These are phyloP conservation scores for Chironomus riparius DNA, from an alignment of 2,888 invertebrate species.

Conservation along the genomic window DNA sequence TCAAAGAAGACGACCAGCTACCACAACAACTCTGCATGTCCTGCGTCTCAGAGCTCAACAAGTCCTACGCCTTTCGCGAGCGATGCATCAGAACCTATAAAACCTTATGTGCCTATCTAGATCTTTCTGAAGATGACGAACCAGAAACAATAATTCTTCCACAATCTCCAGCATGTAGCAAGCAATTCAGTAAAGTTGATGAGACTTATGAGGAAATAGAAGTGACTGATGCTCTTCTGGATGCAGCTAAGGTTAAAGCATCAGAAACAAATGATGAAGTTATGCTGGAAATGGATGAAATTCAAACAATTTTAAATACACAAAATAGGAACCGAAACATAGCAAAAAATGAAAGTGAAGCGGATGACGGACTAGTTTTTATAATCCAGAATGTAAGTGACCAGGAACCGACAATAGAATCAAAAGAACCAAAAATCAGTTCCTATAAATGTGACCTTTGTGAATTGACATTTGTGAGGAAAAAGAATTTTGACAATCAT, in stretches of 20 bases:
- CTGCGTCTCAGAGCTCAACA: slow-evolving; percentile 11
- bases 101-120: slow-evolving; percentile 1
- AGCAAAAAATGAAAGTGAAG: not conserved
- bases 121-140: not conserved
- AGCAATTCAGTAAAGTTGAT: not conserved
- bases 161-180: not conserved
- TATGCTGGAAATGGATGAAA: slow-evolving; percentile 3
- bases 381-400: not conserved
- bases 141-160: not conserved
- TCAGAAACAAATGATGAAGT: not conserved
- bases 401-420: not conserved
- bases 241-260: not conserved
- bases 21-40: not conserved
- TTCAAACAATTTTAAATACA: not conserved
- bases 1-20: slow-evolving; percentile 2
- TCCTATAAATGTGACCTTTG: slow-evolving; percentile 44
- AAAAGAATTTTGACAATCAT: slow-evolving; percentile 48
- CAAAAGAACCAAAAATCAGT: not conserved
- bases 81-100: not conserved
- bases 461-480: slow-evolving; percentile 47
- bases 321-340: not conserved
- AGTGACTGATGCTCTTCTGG: not conserved
- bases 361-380: not conserved
- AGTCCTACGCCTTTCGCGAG: slow-evolving; percentile 5
- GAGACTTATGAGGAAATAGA: slow-evolving; percentile 7